A percentile compares a stretch with the other conserved stretches of the same genome.
Conservation (phyloP, 2,797 vertebrate species). For the Amblyraja radiata region DNA sequence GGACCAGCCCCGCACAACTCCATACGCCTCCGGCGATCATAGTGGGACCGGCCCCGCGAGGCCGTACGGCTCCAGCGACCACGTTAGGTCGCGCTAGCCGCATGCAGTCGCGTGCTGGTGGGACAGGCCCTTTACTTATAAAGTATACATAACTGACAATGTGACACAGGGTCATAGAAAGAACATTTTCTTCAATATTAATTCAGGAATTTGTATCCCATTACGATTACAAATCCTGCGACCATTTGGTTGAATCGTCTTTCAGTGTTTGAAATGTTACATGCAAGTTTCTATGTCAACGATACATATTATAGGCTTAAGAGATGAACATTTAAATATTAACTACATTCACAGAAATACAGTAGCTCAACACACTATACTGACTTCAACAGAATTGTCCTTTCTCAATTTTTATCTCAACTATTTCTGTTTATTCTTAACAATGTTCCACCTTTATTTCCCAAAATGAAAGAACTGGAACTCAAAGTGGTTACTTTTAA, state of each 20-base stretch:
- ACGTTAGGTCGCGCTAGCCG: too few relatives aligned
- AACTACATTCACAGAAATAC: background rate
- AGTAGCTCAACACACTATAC: background rate
- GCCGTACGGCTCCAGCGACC: too few relatives aligned
- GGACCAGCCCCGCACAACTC: too few relatives aligned
- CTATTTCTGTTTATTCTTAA: background rate
- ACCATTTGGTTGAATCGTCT: background rate
- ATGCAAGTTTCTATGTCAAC: background rate
- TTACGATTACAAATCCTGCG: background rate
- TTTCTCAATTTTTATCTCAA: background rate
- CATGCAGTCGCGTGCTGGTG: too few relatives aligned
- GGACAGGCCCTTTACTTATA: background rate
- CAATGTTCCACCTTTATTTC: too few relatives aligned
- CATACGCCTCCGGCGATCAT: too few relatives aligned
- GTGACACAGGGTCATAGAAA: background rate
- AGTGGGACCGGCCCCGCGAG: too few relatives aligned
- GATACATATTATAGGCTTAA: background rate
- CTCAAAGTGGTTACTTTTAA: background rate
- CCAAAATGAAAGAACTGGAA: background rate
- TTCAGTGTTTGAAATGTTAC: background rate
- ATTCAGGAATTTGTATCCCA: background rate
- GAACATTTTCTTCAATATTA: background rate
- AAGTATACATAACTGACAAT: background rate
- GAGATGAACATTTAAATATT: background rate
- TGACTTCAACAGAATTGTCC: background rate